phyloP scores from a whole-genome alignment of 35 echinoderm and acorn worm genomes.

The Diadema setosum region DNA sequence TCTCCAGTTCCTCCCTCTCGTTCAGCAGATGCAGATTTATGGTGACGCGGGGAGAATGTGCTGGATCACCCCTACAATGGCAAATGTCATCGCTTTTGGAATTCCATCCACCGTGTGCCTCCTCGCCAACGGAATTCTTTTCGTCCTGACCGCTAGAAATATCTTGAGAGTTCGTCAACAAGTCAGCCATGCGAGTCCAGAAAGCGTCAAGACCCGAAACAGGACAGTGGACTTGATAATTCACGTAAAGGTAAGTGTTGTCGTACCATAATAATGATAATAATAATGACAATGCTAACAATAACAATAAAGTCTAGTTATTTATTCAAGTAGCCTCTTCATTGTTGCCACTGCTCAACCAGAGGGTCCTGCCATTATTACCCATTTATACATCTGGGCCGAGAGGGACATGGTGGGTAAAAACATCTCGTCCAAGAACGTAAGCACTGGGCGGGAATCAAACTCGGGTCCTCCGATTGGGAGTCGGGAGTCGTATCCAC shows the following conservation, averaged over 20 bases:
- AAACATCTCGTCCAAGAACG: too few relatives aligned
- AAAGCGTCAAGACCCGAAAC: neutral
- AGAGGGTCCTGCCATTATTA: too few relatives aligned
- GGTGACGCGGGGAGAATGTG: neutral
- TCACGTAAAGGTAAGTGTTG: conserved; percentile 29
- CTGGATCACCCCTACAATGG: conserved; percentile 13
- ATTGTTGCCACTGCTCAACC: too few relatives aligned
- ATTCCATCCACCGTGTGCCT: conserved; percentile 20
- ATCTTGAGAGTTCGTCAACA: neutral
- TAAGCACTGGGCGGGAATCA: too few relatives aligned
- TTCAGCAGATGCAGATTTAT: neutral
- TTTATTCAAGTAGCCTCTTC: too few relatives aligned
- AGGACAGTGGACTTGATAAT: neutral
- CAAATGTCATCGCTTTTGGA: conserved; percentile 36
- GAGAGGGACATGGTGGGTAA: too few relatives aligned
- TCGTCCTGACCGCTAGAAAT: neutral
- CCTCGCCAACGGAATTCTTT: conserved; percentile 26
- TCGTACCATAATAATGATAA: too few relatives aligned
- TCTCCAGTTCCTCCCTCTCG: neutral
- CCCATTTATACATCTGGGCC: too few relatives aligned
- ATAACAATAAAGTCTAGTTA: too few relatives aligned
- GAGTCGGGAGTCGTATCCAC: too few relatives aligned
- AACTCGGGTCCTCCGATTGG: too few relatives aligned
- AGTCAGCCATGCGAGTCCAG: neutral
- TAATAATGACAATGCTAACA: too few relatives aligned